Evolutionary conservation across 2,113 vertebrate species (phyloP), one percentile per base, ranked within the genome.

Genomic region (Istiophorus platypterus): DNA sequence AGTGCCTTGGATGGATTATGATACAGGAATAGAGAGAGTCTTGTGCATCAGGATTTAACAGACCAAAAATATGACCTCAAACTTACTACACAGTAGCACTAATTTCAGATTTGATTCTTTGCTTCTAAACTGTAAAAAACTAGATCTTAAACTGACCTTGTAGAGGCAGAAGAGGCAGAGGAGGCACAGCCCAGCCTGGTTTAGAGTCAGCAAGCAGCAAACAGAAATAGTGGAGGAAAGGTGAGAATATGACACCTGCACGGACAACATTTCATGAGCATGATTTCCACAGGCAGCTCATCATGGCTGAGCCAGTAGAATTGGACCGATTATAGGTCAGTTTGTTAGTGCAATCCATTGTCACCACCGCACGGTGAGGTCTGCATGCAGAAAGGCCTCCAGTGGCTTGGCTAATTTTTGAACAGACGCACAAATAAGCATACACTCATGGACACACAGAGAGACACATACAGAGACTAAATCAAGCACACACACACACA

Each of bases 371-470:
- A 77, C 72, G 58, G 37, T 15, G n/a, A 69, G 41, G 66, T 86
- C 45, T 39, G 54, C 42, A 72, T 47, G n/a, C 13, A 84, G 41
- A 78, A 2, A 73, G 41, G 45, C 24, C 61, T 86, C 18, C 76
- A 58, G 88, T 81, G 76, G 42, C 47, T 63, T 73, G 67, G 42
- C 49, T 66, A 81, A 82, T 80, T 82, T 80, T 76, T 81, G 39
- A 37, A 77, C 63, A 71, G 37, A 76, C 13, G n/a, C 68, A 24
- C 20, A 70, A 47, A 80, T 34, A 79, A 6, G 34, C 29, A 69
- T 57, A 78, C 67, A 76, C 37, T 51, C 39, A 72, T 14, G 11
- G 41, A 42, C 12, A 1, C 68, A 71, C 41, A 41, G 18, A 84
- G 42, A 88, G 62, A 81, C 68, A 45, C 22, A 47, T n/a, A 9